Conservation (phyloP, 1,140 invertebrate species). For the Theocolax elegans region DNA sequence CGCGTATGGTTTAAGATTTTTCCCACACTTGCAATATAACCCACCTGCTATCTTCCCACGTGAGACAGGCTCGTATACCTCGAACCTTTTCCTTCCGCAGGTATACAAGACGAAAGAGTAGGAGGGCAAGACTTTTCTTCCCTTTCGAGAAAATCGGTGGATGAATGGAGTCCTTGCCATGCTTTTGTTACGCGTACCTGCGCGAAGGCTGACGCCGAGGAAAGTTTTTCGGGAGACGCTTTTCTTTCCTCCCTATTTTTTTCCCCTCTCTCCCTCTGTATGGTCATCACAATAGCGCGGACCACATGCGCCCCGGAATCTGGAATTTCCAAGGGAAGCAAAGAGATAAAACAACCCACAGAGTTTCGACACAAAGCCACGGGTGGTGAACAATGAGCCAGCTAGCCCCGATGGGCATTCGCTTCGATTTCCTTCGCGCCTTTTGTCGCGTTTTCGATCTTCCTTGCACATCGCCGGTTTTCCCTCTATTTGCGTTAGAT, state of each 20-base stretch:
- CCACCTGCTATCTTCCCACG: slow-evolving; percentile 19
- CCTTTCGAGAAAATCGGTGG: not conserved
- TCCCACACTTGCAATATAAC: slow-evolving; percentile 13
- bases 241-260: not conserved
- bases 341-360: slow-evolving; percentile 8
- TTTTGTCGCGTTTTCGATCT: slow-evolving; percentile 13
- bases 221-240: not conserved
- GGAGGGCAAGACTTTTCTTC: slow-evolving; percentile 1
- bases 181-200: not conserved
- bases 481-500: too few relatives aligned
- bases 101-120: not conserved
- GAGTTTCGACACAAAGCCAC: slow-evolving; percentile 37
- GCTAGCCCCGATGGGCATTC: not conserved
- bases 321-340: not conserved
- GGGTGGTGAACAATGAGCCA: slow-evolving; percentile 15
- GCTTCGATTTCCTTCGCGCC: slow-evolving; percentile 27
- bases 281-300: not conserved
- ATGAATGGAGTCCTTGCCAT: not conserved
- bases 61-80: not conserved
- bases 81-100: not conserved
- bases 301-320: not conserved
- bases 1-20: not conserved
- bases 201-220: not conserved
- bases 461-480: too few relatives aligned
- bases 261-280: not conserved